Evolutionary conservation across 1,140 invertebrate species (phyloP), one percentile per base, ranked within the genome.

Genomic region (Latrodectus geometricus): DNA sequence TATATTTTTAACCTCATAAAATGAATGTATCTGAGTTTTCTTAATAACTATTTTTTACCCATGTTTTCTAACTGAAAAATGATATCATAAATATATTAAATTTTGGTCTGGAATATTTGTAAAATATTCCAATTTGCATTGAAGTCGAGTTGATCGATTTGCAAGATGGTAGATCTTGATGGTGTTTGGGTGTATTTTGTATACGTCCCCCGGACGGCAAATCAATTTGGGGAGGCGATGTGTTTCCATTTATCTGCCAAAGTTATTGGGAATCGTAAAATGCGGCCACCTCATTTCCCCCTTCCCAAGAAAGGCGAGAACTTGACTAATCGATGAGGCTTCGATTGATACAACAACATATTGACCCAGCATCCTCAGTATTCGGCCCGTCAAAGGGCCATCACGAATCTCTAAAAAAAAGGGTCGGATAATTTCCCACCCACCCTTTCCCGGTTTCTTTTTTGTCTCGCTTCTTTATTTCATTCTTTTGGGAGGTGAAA

Each of bases 241-340:
- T 86, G 83, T 86, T 86, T 86, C 83, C 83, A 86, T 86, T 86
- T 86, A 86, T 86, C 83, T 86, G 83, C 83, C 83, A 86, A 86
- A 86, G 83, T 86, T 86, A 86, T 86, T 86, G 83, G 75, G 83
- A 86, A 86, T 86, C 83, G 83, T 86, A 86, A 86, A 86, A 86
- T 86, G 83, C 83, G 83, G 83, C 74, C 82, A 49, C 80, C 56
- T 50, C 80, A 70, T 35, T 61, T 68, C 70, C 35, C 12, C 54
- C 20, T 78, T 50, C 65, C 75, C 48, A 72, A 70, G 75, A 20
- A 86, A 86, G 83, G 83, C 83, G 83, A 86, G 83, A 78, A 86
- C 82, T 84, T 54, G 73, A 65, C 74, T 77, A 86, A 86, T 86
- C 83, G 83, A 86, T 86, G 75, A 56, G 68, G 65, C 74, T 78